Base-by-base conservation (phyloP, 2,888 invertebrate species). In the Epistrophe grossulariae region DNA sequence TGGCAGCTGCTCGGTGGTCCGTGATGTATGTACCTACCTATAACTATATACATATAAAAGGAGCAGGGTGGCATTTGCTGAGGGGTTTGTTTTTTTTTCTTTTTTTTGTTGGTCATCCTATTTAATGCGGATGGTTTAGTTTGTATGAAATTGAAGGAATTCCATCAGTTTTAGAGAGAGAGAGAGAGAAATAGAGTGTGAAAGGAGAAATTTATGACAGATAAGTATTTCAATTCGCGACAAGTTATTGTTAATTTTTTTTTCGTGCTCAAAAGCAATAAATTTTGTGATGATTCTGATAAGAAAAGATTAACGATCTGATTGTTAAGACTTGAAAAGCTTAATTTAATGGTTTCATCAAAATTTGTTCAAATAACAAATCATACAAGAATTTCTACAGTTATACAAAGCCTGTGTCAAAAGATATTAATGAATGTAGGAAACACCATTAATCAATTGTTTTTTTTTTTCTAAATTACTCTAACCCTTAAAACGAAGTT, bases 71-170 rank as follows among this genome's bases (percentile, higher is more conserved):
- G 11, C n/a, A n/a, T 45, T 48, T 57, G 66, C 13, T 8, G 28
- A 24, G 19, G 38, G 35, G n/a, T n/a, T n/a, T n/a, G n/a, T 24
- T 24, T 24, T 24, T 24, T 19, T 31, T 64, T 43, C 19, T 35
- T 59, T 31, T 40, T 40, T 19, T 4, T 17, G 13, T 77, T 78
- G 84, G 81, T 78, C 81, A 85, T 81, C 40, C 55, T 59, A 81
- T 81, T 85, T 81, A 70, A 74, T 85, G 85, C 74, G 78, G 64
- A 81, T 81, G 81, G 73, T 81, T 84, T 68, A 62, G 73, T 74
- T 79, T 78, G 73, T 78, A 57, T 50, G 60, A 8, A 72, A 35
- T 60, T 60, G 50, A 60, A 68, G 60, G 52, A 72, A 66, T 31
- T 55, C 28, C 28, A 48, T 15, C 35, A 50, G 7, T 68, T 66